Evolutionary conservation across 2,113 vertebrate species (phyloP).

Genomic region (Promerops cafer): DNA sequence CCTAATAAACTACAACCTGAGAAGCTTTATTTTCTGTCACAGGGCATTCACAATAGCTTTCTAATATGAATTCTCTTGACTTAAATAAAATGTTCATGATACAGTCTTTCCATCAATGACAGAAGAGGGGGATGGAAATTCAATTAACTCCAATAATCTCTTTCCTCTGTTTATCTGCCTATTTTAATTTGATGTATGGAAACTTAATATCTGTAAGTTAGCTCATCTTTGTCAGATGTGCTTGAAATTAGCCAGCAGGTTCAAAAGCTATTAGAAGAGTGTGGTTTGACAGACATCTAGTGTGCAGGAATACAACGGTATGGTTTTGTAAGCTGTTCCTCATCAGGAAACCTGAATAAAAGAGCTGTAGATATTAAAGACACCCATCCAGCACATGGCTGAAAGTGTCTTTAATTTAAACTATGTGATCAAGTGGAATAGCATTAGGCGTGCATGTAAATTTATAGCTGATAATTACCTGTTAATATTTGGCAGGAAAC

Average conservation of each 20-base stretch:
- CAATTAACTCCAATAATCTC: neutral
- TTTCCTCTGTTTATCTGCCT: neutral
- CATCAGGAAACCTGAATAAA: neutral
- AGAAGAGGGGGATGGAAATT: neutral
- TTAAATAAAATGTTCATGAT: neutral
- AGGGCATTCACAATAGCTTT: neutral
- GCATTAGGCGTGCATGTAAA: neutral
- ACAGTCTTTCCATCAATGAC: neutral
- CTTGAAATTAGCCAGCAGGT: neutral
- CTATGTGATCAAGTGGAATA: neutral
- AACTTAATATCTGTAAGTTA: neutral
- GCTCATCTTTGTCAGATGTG: neutral
- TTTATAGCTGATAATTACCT: neutral
- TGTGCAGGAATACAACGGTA: neutral
- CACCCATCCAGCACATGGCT: neutral
- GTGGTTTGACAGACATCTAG: neutral
- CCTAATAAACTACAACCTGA: neutral
- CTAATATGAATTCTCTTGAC: neutral
- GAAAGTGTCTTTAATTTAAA: neutral
- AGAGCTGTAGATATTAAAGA: neutral
- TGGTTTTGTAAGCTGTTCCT: neutral
- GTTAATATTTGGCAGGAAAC: neutral
- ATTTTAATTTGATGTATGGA: neutral
- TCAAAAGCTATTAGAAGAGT: neutral
- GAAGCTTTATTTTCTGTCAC: neutral